phyloP scores from a whole-genome alignment of 2,888 invertebrate species.

The Strigamia crassipes region DNA sequence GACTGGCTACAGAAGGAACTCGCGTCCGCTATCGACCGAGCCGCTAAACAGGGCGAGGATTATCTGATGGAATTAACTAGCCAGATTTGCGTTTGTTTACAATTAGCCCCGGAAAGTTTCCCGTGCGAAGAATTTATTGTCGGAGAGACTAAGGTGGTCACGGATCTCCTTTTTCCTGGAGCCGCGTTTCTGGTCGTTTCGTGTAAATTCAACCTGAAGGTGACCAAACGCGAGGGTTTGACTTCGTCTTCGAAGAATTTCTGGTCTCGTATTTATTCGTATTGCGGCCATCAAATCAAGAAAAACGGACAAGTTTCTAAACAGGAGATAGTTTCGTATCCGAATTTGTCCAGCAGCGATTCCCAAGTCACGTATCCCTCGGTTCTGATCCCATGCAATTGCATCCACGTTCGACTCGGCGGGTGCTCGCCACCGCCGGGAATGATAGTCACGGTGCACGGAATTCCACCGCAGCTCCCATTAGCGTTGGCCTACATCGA shows the following conservation, averaged over 20 bases:
- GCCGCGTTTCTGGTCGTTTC: slow-evolving; percentile 58
- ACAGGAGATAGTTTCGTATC: slow-evolving; percentile 58
- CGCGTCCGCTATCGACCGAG: slow-evolving; percentile 56
- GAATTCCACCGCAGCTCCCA: slow-evolving; percentile 58
- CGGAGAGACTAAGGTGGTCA: slow-evolving; percentile 56
- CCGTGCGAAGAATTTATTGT: slow-evolving; percentile 57
- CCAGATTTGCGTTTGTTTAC: slow-evolving; percentile 57
- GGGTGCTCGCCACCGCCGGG: slow-evolving; percentile 56
- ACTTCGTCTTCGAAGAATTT: slow-evolving; percentile 55
- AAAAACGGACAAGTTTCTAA: slow-evolving; percentile 56
- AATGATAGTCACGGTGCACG: slow-evolving; percentile 57
- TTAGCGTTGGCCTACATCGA: slow-evolving; percentile 58
- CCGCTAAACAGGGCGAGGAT: slow-evolving; percentile 58
- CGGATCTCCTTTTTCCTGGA: slow-evolving; percentile 57
- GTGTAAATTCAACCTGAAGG: slow-evolving; percentile 57
- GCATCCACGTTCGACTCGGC: slow-evolving; percentile 56
- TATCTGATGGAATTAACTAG: slow-evolving; percentile 58
- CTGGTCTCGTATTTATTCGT: slow-evolving; percentile 57
- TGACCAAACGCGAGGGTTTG: slow-evolving; percentile 51
- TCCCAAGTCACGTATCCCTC: slow-evolving; percentile 54
- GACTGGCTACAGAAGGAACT: slow-evolving; percentile 56
- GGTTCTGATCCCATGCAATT: slow-evolving; percentile 57
- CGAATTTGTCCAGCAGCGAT: slow-evolving; percentile 50
- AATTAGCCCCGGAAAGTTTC: slow-evolving; percentile 59
- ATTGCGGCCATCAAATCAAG: slow-evolving; percentile 57